These are phyloP conservation scores for Lindbergichthys nudifrons DNA, from an alignment of 2,797 vertebrate genomes.

Conservation along the genomic window DNA sequence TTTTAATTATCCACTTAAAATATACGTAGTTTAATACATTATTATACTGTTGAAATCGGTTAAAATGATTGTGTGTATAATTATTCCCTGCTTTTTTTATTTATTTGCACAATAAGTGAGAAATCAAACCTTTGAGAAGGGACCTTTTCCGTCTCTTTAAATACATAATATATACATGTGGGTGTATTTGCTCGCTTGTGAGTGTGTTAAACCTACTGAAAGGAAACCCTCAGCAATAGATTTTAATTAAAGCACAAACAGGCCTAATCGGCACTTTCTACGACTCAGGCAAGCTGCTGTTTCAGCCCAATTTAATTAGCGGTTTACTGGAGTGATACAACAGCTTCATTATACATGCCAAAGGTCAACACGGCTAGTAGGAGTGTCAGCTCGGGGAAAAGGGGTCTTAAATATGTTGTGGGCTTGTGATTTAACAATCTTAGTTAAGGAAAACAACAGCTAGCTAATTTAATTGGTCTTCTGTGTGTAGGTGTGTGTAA, in stretches of 20 bases:
- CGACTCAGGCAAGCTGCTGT: slow-evolving; percentile 73
- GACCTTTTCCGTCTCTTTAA: slow-evolving; percentile 28
- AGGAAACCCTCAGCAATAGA: slow-evolving; percentile 63
- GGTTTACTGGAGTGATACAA: slow-evolving; percentile 79
- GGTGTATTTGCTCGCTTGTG: slow-evolving; percentile 15
- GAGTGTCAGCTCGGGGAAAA: slow-evolving; percentile 56
- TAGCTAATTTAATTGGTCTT: slow-evolving; percentile 69
- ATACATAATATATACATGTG: slow-evolving; percentile 14
- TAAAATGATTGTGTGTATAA: neutral
- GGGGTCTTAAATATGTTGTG: slow-evolving; percentile 66
- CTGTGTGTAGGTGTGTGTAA: slow-evolving; percentile 13
- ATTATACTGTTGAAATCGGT: neutral
- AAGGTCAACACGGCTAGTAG: slow-evolving; percentile 74
- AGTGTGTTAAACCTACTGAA: slow-evolving; percentile 41
- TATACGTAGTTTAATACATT: neutral
- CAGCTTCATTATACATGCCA: slow-evolving; percentile 82
- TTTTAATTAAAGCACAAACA: slow-evolving; percentile 84
- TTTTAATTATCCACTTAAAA: neutral
- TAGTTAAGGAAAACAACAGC: slow-evolving; percentile 32
- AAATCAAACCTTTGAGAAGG: neutral
- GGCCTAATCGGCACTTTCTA: slow-evolving; percentile 80
- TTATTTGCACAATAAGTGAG: neutral
- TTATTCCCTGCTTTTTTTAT: no score
- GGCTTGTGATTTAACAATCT: slow-evolving; percentile 69
- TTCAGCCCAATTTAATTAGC: slow-evolving; percentile 85